Percentiles rank a stretch among this genome's conserved stretches.
Evolutionary conservation across 2,888 invertebrate genomes (phyloP).

Genomic region (Periphyllus acericola): DNA sequence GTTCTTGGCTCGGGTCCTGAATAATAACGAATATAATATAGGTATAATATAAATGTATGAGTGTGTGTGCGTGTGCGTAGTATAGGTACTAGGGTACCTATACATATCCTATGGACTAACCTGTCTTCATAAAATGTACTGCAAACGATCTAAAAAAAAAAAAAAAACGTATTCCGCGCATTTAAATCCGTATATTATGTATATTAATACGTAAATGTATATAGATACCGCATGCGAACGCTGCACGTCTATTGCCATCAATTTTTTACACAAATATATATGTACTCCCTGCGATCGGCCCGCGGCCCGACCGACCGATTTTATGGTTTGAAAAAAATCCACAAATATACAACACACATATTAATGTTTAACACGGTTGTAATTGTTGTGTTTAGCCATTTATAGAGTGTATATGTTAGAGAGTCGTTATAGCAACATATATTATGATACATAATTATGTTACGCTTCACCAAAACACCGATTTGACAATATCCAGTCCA

Average conservation of each 20-base stretch:
- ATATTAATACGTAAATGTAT: not conserved
- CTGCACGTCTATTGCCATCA: not conserved
- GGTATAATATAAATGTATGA: not conserved
- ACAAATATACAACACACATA: not conserved
- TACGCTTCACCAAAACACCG: no score
- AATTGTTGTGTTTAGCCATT: slow-evolving; percentile 37
- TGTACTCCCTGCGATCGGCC: not conserved
- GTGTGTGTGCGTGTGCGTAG: not conserved
- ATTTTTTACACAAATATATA: not conserved
- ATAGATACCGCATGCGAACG: not conserved
- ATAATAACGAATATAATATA: slow-evolving; percentile 36
- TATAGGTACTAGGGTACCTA: no score
- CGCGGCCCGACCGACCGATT: not conserved
- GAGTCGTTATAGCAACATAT: not conserved
- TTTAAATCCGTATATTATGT: not conserved
- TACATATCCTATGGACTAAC: not conserved
- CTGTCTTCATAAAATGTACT: not conserved
- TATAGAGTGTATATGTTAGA: not conserved
- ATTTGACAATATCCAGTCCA: no score
- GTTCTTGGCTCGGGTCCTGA: slow-evolving; percentile 55
- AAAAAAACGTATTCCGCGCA: slow-evolving; percentile 1
- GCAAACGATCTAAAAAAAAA: not conserved
- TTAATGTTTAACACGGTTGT: slow-evolving; percentile 41
- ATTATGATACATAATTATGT: no score
- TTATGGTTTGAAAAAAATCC: not conserved